A percentile compares a stretch with the other conserved stretches of the same genome.
phyloP scores from a whole-genome alignment of 2,888 invertebrate species.

The Theretra japonica region DNA sequence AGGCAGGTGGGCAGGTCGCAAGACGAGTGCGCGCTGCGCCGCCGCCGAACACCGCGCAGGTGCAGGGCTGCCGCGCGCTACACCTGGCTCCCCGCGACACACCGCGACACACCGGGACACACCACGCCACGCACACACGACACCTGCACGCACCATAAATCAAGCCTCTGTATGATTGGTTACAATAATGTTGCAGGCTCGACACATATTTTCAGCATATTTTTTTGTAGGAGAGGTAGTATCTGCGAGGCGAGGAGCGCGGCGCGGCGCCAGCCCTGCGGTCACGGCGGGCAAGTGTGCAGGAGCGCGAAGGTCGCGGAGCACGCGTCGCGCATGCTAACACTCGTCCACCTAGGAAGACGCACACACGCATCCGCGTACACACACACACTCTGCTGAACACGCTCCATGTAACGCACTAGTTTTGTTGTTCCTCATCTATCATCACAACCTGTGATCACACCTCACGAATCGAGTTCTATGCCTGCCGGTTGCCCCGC shows the following conservation, averaged over 20 bases:
- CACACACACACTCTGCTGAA: neutral
- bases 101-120: too few relatives aligned
- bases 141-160: too few relatives aligned
- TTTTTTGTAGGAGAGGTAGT: too few relatives aligned
- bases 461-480: too few relatives aligned
- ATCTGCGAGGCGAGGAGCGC: neutral
- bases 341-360: neutral
- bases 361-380: neutral
- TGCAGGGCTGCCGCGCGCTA: neutral
- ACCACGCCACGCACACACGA: too few relatives aligned
- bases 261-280: conserved; percentile 1
- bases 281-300: neutral
- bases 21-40: neutral
- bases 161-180: too few relatives aligned
- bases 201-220: too few relatives aligned
- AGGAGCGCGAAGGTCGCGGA: neutral
- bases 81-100: neutral
- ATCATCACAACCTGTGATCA: too few relatives aligned
- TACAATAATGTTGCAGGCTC: too few relatives aligned
- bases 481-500: too few relatives aligned
- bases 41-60: neutral
- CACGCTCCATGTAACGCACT: too few relatives aligned
- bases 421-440: too few relatives aligned
- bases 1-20: conserved; percentile 4
- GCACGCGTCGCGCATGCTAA: neutral